phyloP scores from a whole-genome alignment of 1,140 invertebrate genomes.

The Anoplophora glabripennis region DNA sequence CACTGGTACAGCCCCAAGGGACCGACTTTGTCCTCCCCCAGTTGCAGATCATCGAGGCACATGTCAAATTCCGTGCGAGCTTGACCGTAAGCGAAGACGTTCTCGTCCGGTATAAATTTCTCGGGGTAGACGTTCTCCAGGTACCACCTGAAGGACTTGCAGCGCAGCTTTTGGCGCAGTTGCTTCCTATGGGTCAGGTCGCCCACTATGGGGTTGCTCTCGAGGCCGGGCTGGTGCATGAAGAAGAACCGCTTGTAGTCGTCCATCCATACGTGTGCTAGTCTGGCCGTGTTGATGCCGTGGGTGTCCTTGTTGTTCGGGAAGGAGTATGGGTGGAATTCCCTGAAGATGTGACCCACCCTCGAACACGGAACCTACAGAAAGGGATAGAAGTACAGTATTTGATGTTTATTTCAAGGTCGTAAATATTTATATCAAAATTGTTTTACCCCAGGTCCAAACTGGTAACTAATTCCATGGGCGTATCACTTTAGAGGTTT shows the following conservation, averaged over 20 bases:
- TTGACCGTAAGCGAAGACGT: conserved; percentile 72
- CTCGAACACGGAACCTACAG: conserved; percentile 82
- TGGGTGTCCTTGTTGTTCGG: conserved; percentile 85
- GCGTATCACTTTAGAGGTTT: too few species aligned
- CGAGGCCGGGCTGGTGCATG: conserved; percentile 42
- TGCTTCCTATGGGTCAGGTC: conserved; percentile 69
- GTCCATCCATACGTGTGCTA: conserved; percentile 97
- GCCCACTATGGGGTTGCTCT: conserved; percentile 57
- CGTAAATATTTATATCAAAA: too few species aligned
- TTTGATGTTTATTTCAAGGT: neutral
- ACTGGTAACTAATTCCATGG: too few species aligned
- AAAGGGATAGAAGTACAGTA: neutral
- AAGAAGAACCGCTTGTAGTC: conserved; percentile 62
- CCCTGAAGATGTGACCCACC: conserved; percentile 91
- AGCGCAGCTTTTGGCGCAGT: conserved; percentile 70
- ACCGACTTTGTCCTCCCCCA: conserved; percentile 67
- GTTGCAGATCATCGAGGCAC: conserved; percentile 79
- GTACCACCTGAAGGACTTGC: conserved; percentile 80
- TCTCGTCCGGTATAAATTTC: conserved; percentile 83
- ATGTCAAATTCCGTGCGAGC: conserved; percentile 53
- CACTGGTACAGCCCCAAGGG: conserved; percentile 73
- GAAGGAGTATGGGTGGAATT: conserved; percentile 92
- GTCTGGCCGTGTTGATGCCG: conserved; percentile 87
- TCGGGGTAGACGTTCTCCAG: conserved; percentile 76
- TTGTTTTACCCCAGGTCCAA: too few species aligned